Base-by-base conservation (phyloP, 2,888 invertebrate genomes). In the Parasteatoda lunata region DNA sequence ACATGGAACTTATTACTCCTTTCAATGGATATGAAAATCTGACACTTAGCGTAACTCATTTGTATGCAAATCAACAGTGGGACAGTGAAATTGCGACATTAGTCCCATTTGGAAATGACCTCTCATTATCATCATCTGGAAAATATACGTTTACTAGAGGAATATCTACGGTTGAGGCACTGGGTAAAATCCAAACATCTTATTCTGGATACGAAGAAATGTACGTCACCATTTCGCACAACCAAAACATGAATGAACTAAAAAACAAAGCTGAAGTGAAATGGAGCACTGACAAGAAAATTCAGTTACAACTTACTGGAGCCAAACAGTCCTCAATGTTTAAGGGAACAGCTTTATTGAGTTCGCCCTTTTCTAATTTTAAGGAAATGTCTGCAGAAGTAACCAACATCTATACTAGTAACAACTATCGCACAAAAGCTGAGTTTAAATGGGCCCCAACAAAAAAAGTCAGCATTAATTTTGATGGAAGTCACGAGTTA, bases 401-500 rank as follows among this genome's bases (percentile, higher is more conserved):
- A 4, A 72, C 47, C 8, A 72, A 87, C 45, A 77, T 5, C 3
- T 54, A 77, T 48, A 30, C 68, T 51, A 49, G 52, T 15, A 52
- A 76, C 65, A 70, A 79, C 49, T 86, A 70, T n/a, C 76, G 30
- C 76, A 80, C 87, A 3, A 65, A 66, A 4, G 68, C 30, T 13
- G 72, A 76, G 11, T 5, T 80, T 3, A 86, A 87, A 15, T 89
- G 89, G 89, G 77, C 81, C 11, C 68, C 77, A 15, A 66, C 77
- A n/a, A 80, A 69, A n/a, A 76, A 73, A 65, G 11, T 89, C 7
- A 49, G 68, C 4, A n/a, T 87, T 11, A 76, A 77, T 51, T 49
- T 87, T 71, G 89, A 87, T 30, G 84, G 86, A 47, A 87, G 69
- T 30, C 78, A 88, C 48, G 75, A 70, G 9, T 59, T 85, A 2